Percentiles rank a stretch among this genome's conserved stretches.
phyloP scores from a whole-genome alignment of 2,888 invertebrate species.

The Polydrusus tereticollis region DNA sequence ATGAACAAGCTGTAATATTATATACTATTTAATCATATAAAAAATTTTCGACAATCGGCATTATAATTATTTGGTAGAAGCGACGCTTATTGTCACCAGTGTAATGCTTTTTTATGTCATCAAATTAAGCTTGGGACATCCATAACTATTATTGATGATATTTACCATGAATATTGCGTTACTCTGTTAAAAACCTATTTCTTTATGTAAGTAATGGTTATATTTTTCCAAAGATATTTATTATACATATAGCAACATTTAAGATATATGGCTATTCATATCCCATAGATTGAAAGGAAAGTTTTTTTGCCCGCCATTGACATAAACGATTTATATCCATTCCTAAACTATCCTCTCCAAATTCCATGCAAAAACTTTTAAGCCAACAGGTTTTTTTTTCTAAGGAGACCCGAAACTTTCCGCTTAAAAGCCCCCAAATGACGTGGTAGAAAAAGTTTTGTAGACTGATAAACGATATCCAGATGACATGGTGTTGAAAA shows the following conservation, averaged over 20 bases:
- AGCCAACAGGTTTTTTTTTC: conserved; percentile 27
- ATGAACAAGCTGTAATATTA: too few relatives aligned
- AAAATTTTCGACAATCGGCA: too few relatives aligned
- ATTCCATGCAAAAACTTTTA: conserved; percentile 5
- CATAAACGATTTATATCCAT: background rate
- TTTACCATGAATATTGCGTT: too few relatives aligned
- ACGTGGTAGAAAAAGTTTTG: conserved; percentile 23
- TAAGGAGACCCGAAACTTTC: conserved; percentile 7
- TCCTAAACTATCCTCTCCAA: background rate
- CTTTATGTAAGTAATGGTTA: background rate
- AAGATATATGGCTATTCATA: background rate
- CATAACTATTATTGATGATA: too few relatives aligned
- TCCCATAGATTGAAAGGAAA: background rate
- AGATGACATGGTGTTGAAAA: conserved; percentile 13
- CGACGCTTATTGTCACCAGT: too few relatives aligned
- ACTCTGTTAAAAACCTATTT: too few relatives aligned
- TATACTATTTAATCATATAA: too few relatives aligned
- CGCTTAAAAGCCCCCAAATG: conserved; percentile 31
- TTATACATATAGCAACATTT: background rate
- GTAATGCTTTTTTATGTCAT: too few relatives aligned
- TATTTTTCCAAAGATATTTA: background rate
- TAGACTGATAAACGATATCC: conserved; percentile 35
- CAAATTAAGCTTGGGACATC: too few relatives aligned
- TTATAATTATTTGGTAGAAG: too few relatives aligned
- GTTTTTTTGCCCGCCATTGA: background rate